A percentile compares a stretch with the other conserved stretches of the same genome.
These are phyloP conservation scores for Montipora cactus DNA, from an alignment of 64 coral and sea anemone genomes.

Conservation along the genomic window DNA sequence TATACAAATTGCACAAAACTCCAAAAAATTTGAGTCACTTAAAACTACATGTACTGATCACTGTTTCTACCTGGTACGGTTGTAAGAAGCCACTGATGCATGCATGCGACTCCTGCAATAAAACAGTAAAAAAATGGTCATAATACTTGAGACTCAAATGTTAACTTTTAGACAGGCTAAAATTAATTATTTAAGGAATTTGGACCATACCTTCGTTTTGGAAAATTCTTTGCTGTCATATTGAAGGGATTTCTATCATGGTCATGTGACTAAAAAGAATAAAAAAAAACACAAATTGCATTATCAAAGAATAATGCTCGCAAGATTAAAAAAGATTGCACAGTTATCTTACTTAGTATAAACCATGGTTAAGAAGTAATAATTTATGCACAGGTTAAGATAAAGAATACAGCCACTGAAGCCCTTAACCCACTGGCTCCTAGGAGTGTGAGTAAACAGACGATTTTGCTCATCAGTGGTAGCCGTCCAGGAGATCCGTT, in stretches of 20 bases:
- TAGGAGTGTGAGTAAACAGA: too few relatives aligned
- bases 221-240: slow-evolving; percentile 98
- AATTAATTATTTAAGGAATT: not conserved
- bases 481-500: too few relatives aligned
- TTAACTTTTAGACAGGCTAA: not conserved
- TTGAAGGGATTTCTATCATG: slow-evolving; percentile 87
- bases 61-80: slow-evolving; percentile 91
- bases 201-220: slow-evolving; percentile 79
- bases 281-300: not conserved
- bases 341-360: not conserved
- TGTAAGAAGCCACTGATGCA: slow-evolving; percentile 80
- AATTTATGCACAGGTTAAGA: too few relatives aligned
- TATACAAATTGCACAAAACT: too few relatives aligned
- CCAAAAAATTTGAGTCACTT: too few relatives aligned
- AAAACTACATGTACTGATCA: not conserved
- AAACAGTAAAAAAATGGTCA: not conserved
- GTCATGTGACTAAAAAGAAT: slow-evolving; percentile 34
- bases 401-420: too few relatives aligned
- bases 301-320: too few relatives aligned
- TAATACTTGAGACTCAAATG: too few relatives aligned
- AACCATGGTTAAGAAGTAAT: not conserved
- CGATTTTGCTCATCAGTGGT: too few relatives aligned
- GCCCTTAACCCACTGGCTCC: too few relatives aligned
- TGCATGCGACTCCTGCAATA: slow-evolving; percentile 88
- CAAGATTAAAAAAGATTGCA: too few relatives aligned